Percentiles rank a stretch among this genome's conserved stretches.
These are phyloP conservation scores for Hesperophylax magnus DNA, from an alignment of 1,140 invertebrate species.

Conservation along the genomic window DNA sequence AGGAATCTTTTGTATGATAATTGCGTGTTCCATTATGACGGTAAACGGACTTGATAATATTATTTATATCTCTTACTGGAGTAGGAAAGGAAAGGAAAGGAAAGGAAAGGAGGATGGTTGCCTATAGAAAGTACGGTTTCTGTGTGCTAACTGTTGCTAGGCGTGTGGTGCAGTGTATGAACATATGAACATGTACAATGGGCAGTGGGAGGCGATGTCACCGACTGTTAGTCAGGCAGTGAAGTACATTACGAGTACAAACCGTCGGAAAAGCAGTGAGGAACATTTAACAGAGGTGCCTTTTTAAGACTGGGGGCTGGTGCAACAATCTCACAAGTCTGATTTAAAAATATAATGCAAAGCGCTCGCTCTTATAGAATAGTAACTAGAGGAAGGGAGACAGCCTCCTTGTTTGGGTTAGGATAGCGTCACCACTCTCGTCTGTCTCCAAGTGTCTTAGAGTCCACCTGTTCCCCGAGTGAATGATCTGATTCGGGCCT, in stretches of 20 bases:
- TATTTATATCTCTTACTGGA: constrained; percentile 54
- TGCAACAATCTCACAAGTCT: constrained; percentile 58
- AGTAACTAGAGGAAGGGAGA: constrained; percentile 39
- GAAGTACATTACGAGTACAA: too few relatives aligned
- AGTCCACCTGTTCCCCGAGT: constrained; percentile 3
- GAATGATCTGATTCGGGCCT: constrained; percentile 4
- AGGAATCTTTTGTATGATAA: constrained; percentile 56
- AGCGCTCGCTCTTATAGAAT: constrained; percentile 53
- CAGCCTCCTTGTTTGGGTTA: constrained; percentile 35
- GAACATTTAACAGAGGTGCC: constrained; percentile 59
- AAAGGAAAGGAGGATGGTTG: constrained; percentile 28
- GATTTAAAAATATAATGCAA: constrained; percentile 55
- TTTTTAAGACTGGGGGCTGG: constrained; percentile 59
- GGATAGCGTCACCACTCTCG: constrained; percentile 20
- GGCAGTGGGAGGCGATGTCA: background rate
- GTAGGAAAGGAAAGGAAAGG: too few relatives aligned
- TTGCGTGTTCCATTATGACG: constrained; percentile 52
- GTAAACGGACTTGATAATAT: constrained; percentile 47
- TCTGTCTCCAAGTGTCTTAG: constrained; percentile 29
- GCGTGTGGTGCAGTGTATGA: too few relatives aligned
- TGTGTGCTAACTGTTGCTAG: constrained; percentile 19
- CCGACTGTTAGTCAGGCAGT: background rate
- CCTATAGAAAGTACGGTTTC: constrained; percentile 29
- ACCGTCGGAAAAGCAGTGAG: constrained; percentile 8
- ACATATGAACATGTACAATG: too few relatives aligned